Conservation (phyloP, 2,888 invertebrate genomes). For the Microdon myrmicae region DNA sequence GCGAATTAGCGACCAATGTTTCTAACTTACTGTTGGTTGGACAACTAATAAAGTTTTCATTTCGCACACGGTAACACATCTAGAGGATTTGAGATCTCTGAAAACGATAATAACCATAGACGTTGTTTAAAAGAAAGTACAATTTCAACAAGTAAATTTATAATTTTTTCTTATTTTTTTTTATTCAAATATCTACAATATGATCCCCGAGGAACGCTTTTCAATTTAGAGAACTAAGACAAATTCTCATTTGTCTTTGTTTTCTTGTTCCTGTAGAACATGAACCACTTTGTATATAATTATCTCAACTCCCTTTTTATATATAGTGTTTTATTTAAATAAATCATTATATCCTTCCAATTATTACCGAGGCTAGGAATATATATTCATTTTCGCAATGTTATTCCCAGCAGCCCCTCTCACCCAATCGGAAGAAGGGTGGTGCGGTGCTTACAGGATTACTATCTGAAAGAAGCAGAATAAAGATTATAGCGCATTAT, state of each 20-base stretch:
- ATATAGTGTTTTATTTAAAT: slow-evolving; percentile 5
- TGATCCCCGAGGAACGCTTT: slow-evolving; percentile 13
- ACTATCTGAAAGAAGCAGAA: slow-evolving; percentile 43
- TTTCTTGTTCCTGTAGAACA: slow-evolving; percentile 26
- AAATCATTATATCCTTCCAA: slow-evolving; percentile 28
- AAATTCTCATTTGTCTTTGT: slow-evolving; percentile 32
- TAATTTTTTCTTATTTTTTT: too few species aligned
- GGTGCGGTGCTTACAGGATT: slow-evolving; percentile 19
- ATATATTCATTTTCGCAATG: slow-evolving; percentile 26
- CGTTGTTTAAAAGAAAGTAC: slow-evolving; percentile 23
- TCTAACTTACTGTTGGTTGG: neutral
- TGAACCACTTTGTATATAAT: slow-evolving; percentile 16
- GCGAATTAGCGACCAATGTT: too few species aligned
- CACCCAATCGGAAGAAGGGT: too few species aligned
- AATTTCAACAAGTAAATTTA: too few species aligned
- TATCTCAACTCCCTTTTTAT: slow-evolving; percentile 7
- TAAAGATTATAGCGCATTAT: slow-evolving; percentile 39
- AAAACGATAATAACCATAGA: slow-evolving; percentile 49
- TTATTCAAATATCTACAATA: slow-evolving; percentile 2
- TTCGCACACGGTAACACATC: slow-evolving; percentile 39
- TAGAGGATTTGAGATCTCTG: slow-evolving; percentile 43
- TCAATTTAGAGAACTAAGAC: slow-evolving; percentile 34
- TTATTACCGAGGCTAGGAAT: slow-evolving; percentile 39
- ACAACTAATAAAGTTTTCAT: slow-evolving; percentile 21
- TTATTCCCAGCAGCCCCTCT: slow-evolving; percentile 14